Percentiles rank a stretch among this genome's conserved stretches.
Evolutionary conservation across 2,797 vertebrate species (phyloP).

Genomic region (Coranthus polyacanthus): DNA sequence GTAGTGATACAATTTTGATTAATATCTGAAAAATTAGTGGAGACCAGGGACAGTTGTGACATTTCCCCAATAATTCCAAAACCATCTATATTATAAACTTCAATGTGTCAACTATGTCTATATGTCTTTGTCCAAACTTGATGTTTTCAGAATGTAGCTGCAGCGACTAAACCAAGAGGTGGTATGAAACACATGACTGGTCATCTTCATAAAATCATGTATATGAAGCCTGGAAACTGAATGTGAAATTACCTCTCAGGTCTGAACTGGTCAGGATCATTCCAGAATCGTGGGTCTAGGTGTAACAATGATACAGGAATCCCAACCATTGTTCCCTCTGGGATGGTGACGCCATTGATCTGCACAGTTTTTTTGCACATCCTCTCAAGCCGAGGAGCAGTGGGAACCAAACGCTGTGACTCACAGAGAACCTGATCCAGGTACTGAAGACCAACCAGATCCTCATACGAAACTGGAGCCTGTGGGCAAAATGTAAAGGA

Average conservation of each 20-base stretch:
- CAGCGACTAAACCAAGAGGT: too few relatives aligned
- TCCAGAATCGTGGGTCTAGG: constrained; percentile 70
- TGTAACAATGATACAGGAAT: constrained; percentile 75
- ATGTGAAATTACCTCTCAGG: constrained; percentile 87
- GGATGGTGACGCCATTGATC: constrained; percentile 74
- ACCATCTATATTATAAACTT: neutral
- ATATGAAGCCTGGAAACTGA: too few relatives aligned
- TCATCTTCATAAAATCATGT: neutral
- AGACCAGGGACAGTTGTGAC: too few relatives aligned
- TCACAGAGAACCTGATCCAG: constrained; percentile 81
- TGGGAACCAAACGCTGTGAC: constrained; percentile 70
- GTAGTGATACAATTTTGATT: neutral
- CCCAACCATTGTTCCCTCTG: constrained; percentile 61
- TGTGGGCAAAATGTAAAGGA: constrained; percentile 18
- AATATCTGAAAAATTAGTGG: neutral
- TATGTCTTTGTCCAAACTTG: too few relatives aligned
- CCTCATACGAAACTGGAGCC: constrained; percentile 63
- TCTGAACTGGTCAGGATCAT: constrained; percentile 76
- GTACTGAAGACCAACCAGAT: constrained; percentile 76
- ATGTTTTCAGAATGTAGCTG: too few relatives aligned
- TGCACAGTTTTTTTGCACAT: constrained; percentile 79
- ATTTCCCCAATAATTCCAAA: too few relatives aligned
- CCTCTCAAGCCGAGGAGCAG: constrained; percentile 70
- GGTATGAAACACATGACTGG: too few relatives aligned
- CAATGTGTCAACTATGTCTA: too few relatives aligned